A percentile compares a stretch with the other conserved stretches of the same genome.
These are phyloP conservation scores for Apotomis capreana DNA, from an alignment of 2,888 invertebrate genomes.

Conservation along the genomic window DNA sequence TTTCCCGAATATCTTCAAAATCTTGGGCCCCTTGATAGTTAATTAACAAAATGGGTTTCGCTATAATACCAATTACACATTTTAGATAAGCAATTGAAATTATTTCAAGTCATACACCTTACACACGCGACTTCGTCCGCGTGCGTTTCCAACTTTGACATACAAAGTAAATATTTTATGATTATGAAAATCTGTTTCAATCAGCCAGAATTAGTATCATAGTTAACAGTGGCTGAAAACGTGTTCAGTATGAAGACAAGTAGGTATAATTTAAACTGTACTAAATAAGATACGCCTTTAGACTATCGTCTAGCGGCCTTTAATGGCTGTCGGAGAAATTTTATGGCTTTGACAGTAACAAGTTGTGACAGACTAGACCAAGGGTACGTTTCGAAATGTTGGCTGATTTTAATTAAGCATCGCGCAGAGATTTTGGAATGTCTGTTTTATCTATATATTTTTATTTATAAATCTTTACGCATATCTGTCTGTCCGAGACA, in stretches of 20 bases:
- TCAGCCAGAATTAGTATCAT: not conserved
- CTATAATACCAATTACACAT: too few species aligned
- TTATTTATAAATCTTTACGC: too few species aligned
- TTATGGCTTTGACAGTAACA: not conserved
- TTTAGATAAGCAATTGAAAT: too few species aligned
- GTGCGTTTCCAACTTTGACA: too few species aligned
- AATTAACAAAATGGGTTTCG: too few species aligned
- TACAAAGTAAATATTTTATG: too few species aligned
- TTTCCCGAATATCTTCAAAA: too few species aligned
- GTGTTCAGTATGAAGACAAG: not conserved
- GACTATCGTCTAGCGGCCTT: not conserved
- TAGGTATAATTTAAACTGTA: not conserved
- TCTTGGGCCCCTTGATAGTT: too few species aligned
- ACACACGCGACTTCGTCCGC: too few species aligned
- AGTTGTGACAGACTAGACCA: constrained; percentile 31
- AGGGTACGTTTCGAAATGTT: constrained; percentile 23
- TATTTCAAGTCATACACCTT: too few species aligned
- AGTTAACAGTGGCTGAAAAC: not conserved
- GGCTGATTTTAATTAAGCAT: constrained; percentile 11
- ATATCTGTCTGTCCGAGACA: too few species aligned
- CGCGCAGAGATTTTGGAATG: not conserved
- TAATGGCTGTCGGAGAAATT: not conserved
- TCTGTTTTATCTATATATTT: not conserved
- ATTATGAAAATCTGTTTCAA: not conserved
- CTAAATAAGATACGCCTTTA: not conserved